Conservation (phyloP, 2,888 invertebrate genomes). For the Campopleginae sp. region DNA sequence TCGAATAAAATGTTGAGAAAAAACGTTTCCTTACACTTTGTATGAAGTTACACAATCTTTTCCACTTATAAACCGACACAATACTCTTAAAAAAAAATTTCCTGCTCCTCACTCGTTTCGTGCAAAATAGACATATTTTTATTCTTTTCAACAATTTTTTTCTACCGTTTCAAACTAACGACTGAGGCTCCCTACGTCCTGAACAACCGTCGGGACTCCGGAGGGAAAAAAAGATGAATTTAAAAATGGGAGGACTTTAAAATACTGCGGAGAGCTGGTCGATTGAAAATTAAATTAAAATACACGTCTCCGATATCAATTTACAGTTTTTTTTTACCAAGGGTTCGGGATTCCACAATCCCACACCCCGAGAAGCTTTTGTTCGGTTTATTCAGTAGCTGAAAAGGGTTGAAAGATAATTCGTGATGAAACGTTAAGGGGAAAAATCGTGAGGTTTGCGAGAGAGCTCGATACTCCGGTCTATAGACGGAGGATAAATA, state of each 20-base stretch:
- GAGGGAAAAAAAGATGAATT: neutral
- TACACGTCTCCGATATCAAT: neutral
- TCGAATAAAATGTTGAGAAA: neutral
- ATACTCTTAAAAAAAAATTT: neutral
- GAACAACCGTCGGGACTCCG: neutral
- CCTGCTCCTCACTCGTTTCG: neutral
- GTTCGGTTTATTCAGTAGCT: neutral
- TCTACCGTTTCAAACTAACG: neutral
- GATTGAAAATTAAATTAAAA: slow-evolving; percentile 11
- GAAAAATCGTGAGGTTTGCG: neutral
- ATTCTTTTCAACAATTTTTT: neutral
- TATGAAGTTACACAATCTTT: neutral
- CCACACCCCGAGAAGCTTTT: neutral
- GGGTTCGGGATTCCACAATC: neutral
- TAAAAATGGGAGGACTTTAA: too few species aligned
- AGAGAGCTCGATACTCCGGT: neutral
- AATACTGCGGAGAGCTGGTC: neutral
- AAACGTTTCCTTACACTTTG: neutral
- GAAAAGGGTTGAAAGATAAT: slow-evolving; percentile 1
- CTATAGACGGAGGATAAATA: slow-evolving; percentile 32
- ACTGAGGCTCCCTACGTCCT: neutral
- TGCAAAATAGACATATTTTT: neutral
- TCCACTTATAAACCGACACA: neutral
- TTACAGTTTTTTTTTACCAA: neutral
- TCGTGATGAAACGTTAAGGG: slow-evolving; percentile 24